Conservation (phyloP, 2,888 invertebrate species). For the Microdon myrmicae region DNA sequence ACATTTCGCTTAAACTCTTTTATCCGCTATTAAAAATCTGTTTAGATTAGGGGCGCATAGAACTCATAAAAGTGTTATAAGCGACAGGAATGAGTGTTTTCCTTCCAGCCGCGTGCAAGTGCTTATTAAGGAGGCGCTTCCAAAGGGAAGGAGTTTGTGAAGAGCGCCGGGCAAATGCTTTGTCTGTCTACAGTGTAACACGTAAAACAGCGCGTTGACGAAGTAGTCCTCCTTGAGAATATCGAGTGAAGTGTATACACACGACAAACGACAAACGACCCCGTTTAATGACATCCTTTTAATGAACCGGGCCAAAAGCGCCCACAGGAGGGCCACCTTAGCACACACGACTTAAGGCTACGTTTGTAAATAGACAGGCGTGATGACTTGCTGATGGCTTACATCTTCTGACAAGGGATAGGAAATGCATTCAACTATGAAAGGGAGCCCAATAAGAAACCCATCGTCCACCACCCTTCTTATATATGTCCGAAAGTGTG, state of each 20-base stretch:
- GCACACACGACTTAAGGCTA: neutral
- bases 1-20: too few species aligned
- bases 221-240: too few species aligned
- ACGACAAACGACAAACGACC: conserved; percentile 19
- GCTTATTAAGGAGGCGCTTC: too few species aligned
- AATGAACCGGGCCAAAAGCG: conserved; percentile 46
- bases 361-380: conserved; percentile 17
- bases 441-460: conserved; percentile 4
- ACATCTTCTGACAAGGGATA: conserved; percentile 11
- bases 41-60: too few species aligned
- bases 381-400: neutral
- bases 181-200: too few species aligned
- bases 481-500: conserved; percentile 16
- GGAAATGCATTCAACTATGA: conserved; percentile 28
- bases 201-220: too few species aligned
- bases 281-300: conserved; percentile 44
- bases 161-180: too few species aligned
- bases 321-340: conserved; percentile 30
- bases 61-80: too few species aligned
- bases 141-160: too few species aligned
- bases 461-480: conserved; percentile 6
- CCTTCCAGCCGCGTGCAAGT: too few species aligned
- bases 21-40: too few species aligned
- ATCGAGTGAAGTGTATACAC: conserved; percentile 4
- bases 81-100: too few species aligned